Percentiles rank a stretch among this genome's conserved stretches.
Conservation (phyloP, 2,888 invertebrate genomes). For the Hypena proboscidalis region DNA sequence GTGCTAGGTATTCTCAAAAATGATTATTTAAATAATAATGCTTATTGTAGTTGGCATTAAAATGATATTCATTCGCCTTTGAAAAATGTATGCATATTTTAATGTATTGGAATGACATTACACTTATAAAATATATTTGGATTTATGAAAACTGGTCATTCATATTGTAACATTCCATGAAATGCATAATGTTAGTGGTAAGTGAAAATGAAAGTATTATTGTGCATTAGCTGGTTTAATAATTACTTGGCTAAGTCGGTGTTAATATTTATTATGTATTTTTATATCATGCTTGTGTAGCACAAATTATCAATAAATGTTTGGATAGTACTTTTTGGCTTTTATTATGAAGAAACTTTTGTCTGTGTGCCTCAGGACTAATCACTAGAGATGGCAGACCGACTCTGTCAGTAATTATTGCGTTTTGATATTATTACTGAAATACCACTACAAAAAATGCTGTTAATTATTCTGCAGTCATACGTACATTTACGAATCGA, state of each 20-base stretch:
- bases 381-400: too few species aligned
- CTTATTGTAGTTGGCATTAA: conserved; percentile 14
- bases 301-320: conserved; percentile 85
- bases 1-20: conserved; percentile 58
- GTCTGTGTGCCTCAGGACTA: too few species aligned
- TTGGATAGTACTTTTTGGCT: conserved; percentile 58
- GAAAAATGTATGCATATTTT: conserved; percentile 18
- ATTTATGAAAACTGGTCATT: conserved; percentile 30
- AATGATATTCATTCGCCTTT: conserved; percentile 20
- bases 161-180: conserved; percentile 60
- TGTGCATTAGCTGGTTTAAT: conserved; percentile 74
- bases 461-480: too few species aligned
- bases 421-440: too few species aligned
- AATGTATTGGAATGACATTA: conserved; percentile 21
- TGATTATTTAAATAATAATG: conserved; percentile 23
- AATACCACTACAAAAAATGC: too few species aligned
- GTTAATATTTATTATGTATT: conserved; percentile 85
- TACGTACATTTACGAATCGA: too few species aligned
- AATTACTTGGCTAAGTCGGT: conserved; percentile 76
- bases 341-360: conserved; percentile 16
- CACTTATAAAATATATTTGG: conserved; percentile 16
- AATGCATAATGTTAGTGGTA: conserved; percentile 60
- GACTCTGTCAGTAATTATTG: too few species aligned
- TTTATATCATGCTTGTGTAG: conserved; percentile 85
- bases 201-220: conserved; percentile 80